Evolutionary conservation across 1,140 invertebrate genomes (phyloP).

Genomic region (Macrobrachium nipponense): DNA sequence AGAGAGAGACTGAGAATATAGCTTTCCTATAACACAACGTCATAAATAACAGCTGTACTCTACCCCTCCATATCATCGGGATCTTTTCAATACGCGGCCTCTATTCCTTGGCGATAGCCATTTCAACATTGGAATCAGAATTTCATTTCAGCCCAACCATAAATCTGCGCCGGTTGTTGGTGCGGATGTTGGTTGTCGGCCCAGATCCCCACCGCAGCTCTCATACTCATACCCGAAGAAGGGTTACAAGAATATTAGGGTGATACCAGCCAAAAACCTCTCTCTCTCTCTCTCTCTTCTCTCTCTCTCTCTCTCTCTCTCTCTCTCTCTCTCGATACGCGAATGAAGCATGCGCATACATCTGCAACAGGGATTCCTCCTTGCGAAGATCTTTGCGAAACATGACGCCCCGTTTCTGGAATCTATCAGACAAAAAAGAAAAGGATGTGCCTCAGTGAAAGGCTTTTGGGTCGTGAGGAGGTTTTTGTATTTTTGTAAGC

Average conservation of each 20-base stretch:
- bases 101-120: constrained; percentile 59
- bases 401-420: too few species aligned
- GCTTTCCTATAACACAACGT: constrained; percentile 56
- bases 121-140: constrained; percentile 61
- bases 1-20: constrained; percentile 48
- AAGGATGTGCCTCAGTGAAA: too few species aligned
- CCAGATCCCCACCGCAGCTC: constrained; percentile 10
- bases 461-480: too few species aligned
- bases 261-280: background rate
- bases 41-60: constrained; percentile 60
- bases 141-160: constrained; percentile 56
- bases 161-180: constrained; percentile 45
- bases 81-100: constrained; percentile 60
- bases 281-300: too few species aligned
- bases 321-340: too few species aligned
- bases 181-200: background rate
- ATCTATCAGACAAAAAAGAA: background rate
- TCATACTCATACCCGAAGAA: constrained; percentile 7
- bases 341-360: too few species aligned
- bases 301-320: too few species aligned
- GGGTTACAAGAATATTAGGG: constrained; percentile 31
- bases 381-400: too few species aligned
- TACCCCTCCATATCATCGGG: constrained; percentile 57
- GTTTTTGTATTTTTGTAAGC: too few species aligned
- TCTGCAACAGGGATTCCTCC: too few species aligned